phyloP scores from a whole-genome alignment of 2,888 invertebrate genomes.

The Gnatocerus cornutus region DNA sequence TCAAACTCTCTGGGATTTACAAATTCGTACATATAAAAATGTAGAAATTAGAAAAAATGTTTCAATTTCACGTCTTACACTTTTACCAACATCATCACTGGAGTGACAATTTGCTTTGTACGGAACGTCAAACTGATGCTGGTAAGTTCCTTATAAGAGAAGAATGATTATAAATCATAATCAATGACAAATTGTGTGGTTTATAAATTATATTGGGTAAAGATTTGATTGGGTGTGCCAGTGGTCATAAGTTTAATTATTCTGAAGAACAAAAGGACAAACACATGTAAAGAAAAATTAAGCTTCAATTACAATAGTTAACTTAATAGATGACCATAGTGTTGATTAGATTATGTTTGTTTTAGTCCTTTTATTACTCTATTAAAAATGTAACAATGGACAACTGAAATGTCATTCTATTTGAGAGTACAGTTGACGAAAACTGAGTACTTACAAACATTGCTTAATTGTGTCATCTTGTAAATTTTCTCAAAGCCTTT shows the following conservation, averaged over 20 bases:
- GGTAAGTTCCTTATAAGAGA: too few relatives aligned
- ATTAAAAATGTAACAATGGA: neutral
- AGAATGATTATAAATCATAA: too few relatives aligned
- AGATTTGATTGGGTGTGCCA: neutral
- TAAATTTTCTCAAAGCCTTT: neutral
- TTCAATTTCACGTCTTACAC: too few relatives aligned
- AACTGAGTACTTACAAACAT: conserved; percentile 1
- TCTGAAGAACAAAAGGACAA: conserved; percentile 5
- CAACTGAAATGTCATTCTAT: neutral
- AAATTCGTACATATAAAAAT: too few relatives aligned
- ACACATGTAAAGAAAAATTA: neutral
- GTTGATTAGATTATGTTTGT: conserved; percentile 19
- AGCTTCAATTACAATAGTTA: conserved; percentile 2
- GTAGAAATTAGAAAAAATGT: too few relatives aligned
- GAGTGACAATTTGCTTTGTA: too few relatives aligned
- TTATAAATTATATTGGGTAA: too few relatives aligned
- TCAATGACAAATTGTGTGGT: too few relatives aligned
- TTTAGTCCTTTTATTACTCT: conserved; percentile 9
- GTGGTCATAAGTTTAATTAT: neutral
- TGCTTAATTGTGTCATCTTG: conserved; percentile 5
- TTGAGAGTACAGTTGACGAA: too few relatives aligned
- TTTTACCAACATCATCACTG: too few relatives aligned
- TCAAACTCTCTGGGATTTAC: too few relatives aligned
- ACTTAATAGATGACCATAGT: neutral
- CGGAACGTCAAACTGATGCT: too few relatives aligned